Evolutionary conservation across 92 coral and sea anemone genomes (phyloP), one percentile per base, ranked within the genome.

Genomic region (Epizoanthus fatuus): DNA sequence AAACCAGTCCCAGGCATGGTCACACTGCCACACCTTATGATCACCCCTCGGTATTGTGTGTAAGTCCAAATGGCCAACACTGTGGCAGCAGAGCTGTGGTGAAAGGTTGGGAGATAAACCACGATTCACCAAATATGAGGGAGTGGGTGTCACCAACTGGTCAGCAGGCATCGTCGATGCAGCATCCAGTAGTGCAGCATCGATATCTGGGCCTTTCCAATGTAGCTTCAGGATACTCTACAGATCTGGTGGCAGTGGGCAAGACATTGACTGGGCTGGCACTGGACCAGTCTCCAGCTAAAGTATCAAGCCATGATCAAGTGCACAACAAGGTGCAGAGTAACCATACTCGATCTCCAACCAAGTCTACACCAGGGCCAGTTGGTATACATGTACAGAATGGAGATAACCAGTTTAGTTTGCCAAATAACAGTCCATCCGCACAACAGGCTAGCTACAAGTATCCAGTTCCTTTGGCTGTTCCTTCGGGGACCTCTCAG

Each of bases 211-310:
- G 35, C 35, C 35, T 29, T 29, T 22, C 39, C 4, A 22, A 63
- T 37, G 49, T 44, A 44, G 49, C 49, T 9, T 44, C 49, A 4
- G 49, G 49, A 44, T 63, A 14, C 13, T 37, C 65, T n/a, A 7
- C 65, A 62, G 67, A 62, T 62, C 67, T 62, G 67, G 67, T 62
- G 32, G 67, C 67, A 20, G 67, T 62, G 11, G 67, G 67, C 35
- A 62, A 7, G 38, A 12, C 32, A n/a, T 13, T 62, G 1, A 22
- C 67, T 62, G 67, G 39, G 39, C 38, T 62, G 38, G 10, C 67
- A 22, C 12, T 62, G 39, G 67, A 62, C 35, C 67, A 62, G 39
- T 62, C 67, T 20, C 12, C 0, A 44, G 12, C 38, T 8, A 3
- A 7, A 13, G 16, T 10, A 9, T 0, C 32, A 62, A 9, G 12